Evolutionary conservation across 2,888 invertebrate species (phyloP).

Genomic region (Microctonus aethiopoides): DNA sequence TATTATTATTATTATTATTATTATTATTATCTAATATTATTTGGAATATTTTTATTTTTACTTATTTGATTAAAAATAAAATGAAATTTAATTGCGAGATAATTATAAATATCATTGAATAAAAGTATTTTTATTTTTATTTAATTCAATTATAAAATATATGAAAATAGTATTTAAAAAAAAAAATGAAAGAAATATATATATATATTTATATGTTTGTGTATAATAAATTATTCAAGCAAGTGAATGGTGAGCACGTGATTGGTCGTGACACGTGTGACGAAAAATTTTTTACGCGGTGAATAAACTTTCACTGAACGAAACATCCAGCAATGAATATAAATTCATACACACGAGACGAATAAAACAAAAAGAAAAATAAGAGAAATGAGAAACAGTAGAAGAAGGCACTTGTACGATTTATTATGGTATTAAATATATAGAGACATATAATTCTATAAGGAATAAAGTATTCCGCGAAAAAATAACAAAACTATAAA

Average conservation of each 20-base stretch:
- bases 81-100: too few species aligned
- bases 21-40: too few species aligned
- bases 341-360: not conserved
- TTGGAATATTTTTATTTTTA: too few species aligned
- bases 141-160: not conserved
- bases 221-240: constrained; percentile 1
- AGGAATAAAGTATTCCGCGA: too few species aligned
- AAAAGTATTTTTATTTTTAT: too few species aligned
- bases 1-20: too few species aligned
- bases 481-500: too few species aligned
- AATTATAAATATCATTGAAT: too few species aligned
- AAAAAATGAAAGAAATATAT: not conserved
- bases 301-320: not conserved
- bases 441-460: not conserved
- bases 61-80: too few species aligned
- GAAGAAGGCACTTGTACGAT: not conserved
- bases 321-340: not conserved
- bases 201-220: too few species aligned
- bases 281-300: not conserved
- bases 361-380: not conserved
- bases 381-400: not conserved
- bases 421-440: not conserved
- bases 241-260: not conserved
- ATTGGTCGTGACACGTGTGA: not conserved
- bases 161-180: not conserved